Evolutionary conservation across 2,113 vertebrate species (phyloP), one percentile per base, ranked within the genome.

Genomic region (Pipra filicauda): DNA sequence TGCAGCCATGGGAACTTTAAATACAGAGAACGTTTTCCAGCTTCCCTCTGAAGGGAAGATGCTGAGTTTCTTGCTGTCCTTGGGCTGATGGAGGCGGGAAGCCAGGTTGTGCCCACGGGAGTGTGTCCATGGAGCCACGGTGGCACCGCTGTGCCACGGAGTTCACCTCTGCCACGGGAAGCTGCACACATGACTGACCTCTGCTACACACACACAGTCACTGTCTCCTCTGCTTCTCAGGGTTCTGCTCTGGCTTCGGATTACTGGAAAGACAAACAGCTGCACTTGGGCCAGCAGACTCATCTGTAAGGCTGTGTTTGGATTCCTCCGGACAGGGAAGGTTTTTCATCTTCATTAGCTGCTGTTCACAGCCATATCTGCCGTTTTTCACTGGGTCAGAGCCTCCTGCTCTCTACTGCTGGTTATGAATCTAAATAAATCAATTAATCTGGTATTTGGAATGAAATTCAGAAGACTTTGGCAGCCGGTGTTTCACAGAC

Each of bases 1-100:
- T 90, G 92, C 92, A 96, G 87, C 91, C 96, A 94, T 97, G 96
- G 96, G 97, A 97, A 97, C 91, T 95, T 94, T 77, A 92, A 94
- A 95, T 46, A 96, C 76, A 43, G 84, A 44, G 88, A 57, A 77
- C 81, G 58, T 82, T 94, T 95, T 94, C 67, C 89, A 95, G 92
- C 55, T 84, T 65, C 48, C 87, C 77, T 76, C 39, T 0, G 0
- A 71, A 86, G 84, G 51, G 74, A 93, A 93, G 86, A 86, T 0
- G 4, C 30, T 0, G 27, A 49, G 58, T 39, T 71, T 55, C 64
- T 54, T 2, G 3, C 82, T 65, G 6, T 77, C 23, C 66, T 43
- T 3, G 15, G 62, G 51, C 39, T 0, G 5, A 21, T 0, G 37
- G 72, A 55, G 82, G 41, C 0, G 2, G 31, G n/a, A 8, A 37